phyloP scores from a whole-genome alignment of 2,888 invertebrate species.

The Ptilodon capucinus region DNA sequence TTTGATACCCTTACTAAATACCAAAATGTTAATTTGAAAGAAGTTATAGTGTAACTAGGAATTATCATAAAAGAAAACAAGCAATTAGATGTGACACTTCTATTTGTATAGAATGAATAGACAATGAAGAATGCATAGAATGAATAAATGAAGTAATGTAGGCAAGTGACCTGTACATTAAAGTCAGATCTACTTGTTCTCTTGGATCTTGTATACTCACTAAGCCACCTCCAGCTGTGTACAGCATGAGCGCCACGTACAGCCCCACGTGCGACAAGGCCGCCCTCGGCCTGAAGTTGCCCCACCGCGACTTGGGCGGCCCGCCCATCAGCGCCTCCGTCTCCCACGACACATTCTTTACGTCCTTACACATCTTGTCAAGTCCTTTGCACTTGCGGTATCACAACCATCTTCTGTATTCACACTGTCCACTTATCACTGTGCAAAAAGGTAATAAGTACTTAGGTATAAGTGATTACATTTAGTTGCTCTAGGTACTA shows the following conservation, averaged over 20 bases:
- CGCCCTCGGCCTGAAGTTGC: constrained; percentile 84
- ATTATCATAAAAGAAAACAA: too few relatives aligned
- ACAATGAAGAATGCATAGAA: too few relatives aligned
- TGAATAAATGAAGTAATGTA: too few relatives aligned
- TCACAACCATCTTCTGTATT: constrained; percentile 26
- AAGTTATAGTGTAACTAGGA: too few relatives aligned
- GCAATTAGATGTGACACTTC: too few relatives aligned
- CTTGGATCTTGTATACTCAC: constrained; percentile 83
- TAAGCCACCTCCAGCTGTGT: constrained; percentile 90
- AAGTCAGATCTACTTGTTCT: too few relatives aligned
- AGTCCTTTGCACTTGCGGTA: constrained; percentile 34
- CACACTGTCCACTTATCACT: constrained; percentile 4
- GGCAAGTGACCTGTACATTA: too few relatives aligned
- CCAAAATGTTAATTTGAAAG: too few relatives aligned
- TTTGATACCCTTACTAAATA: too few relatives aligned
- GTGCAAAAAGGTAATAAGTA: too few relatives aligned
- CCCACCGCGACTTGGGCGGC: constrained; percentile 70
- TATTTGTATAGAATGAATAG: too few relatives aligned
- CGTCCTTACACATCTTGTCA: constrained; percentile 68
- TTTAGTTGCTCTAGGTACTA: neutral
- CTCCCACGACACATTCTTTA: constrained; percentile 74
- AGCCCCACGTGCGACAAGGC: constrained; percentile 89
- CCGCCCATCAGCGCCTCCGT: constrained; percentile 77
- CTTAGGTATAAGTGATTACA: constrained; percentile 7
- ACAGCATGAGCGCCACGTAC: constrained; percentile 88